Evolutionary conservation across 2,113 vertebrate species (phyloP).

Genomic region (Oncorhynchus mykiss): DNA sequence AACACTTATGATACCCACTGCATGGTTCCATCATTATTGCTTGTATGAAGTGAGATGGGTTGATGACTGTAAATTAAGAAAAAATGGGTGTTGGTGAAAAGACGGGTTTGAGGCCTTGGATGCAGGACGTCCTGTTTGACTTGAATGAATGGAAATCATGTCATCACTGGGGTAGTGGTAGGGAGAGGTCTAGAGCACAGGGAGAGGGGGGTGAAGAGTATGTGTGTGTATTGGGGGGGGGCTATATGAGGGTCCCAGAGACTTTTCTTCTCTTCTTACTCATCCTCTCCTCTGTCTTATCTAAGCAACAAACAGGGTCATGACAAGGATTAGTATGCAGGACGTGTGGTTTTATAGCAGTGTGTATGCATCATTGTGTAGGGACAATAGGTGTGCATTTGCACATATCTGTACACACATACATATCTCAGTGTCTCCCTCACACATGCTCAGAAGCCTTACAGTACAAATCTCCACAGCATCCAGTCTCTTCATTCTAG

Average conservation of each 20-base stretch:
- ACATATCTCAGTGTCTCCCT: not conserved
- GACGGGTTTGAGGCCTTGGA: conserved; percentile 61
- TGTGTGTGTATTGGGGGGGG: conserved; percentile 4
- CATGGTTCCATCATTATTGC: no score
- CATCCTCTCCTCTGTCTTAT: not conserved
- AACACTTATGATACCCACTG: no score
- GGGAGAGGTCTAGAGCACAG: not conserved
- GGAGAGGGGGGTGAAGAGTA: not conserved
- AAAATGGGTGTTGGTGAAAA: conserved; percentile 46
- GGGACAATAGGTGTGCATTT: not conserved
- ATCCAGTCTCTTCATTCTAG: not conserved
- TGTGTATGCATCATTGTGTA: not conserved
- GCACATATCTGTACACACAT: not conserved
- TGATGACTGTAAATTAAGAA: conserved; percentile 31
- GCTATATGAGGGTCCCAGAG: not conserved
- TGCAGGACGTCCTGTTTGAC: conserved; percentile 81
- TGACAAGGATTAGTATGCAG: not conserved
- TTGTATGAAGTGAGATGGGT: not conserved
- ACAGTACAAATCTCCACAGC: not conserved
- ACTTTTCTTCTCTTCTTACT: not conserved
- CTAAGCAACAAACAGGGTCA: not conserved
- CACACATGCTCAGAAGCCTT: not conserved
- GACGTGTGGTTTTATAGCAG: not conserved
- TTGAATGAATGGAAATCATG: conserved; percentile 68
- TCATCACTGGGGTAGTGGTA: conserved; percentile 57